phyloP scores from a whole-genome alignment of 1,140 invertebrate species.

The Euwallacea similis region DNA sequence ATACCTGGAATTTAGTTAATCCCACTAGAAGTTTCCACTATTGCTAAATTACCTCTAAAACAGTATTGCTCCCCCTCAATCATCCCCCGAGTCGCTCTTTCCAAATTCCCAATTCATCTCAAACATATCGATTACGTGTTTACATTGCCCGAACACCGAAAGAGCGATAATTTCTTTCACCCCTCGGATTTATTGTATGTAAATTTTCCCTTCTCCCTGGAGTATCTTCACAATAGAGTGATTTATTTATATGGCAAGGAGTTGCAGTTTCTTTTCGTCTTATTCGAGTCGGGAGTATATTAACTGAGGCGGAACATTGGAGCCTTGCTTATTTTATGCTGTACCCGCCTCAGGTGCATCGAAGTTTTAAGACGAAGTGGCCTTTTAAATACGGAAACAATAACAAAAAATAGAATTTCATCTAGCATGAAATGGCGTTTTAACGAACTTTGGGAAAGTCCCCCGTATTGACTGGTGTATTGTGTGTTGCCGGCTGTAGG shows the following conservation, averaged over 20 bases:
- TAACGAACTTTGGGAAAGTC: no score
- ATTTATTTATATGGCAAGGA: slow-evolving; percentile 9
- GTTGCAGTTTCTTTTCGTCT: slow-evolving; percentile 5
- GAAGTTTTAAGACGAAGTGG: no score
- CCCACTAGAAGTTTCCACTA: no score
- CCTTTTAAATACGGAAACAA: no score
- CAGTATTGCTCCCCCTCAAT: no score
- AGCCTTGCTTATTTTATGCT: not conserved
- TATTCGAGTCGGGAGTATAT: not conserved
- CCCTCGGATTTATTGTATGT: slow-evolving; percentile 17
- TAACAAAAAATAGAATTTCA: no score
- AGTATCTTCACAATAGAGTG: slow-evolving; percentile 17
- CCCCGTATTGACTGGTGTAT: no score
- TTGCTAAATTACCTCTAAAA: no score
- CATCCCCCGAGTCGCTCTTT: not conserved
- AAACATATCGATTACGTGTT: slow-evolving; percentile 20
- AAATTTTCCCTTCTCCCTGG: slow-evolving; percentile 6
- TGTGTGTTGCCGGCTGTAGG: no score
- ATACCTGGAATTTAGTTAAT: no score
- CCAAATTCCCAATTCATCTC: not conserved
- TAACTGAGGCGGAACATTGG: not conserved
- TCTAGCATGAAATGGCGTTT: no score
- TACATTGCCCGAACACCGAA: slow-evolving; percentile 8
- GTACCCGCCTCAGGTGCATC: no score
- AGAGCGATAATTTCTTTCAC: slow-evolving; percentile 19